Evolutionary conservation across 2,888 invertebrate species (phyloP), one percentile per base, ranked within the genome.

Genomic region (Epinotia nisella): DNA sequence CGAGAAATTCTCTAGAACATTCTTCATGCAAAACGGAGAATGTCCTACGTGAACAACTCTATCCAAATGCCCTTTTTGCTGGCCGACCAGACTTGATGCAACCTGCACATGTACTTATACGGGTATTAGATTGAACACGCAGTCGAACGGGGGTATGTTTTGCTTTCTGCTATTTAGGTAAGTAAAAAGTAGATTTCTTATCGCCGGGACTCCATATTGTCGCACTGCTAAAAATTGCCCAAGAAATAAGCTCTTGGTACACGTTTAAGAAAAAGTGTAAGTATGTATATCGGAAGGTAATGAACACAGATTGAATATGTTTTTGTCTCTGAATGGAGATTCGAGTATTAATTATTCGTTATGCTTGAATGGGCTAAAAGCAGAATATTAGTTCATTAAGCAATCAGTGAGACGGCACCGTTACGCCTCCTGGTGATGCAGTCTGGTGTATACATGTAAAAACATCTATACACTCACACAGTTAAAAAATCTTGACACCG

Each of bases 301-400:
- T 15, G 15, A 15, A 45, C 45, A 45, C 45, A 15, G 45, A 15
- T 45, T 45, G 45, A 45, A 45, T 4, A 15, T 15, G 15, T 45
- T 45, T 45, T 45, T 45, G 15, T 45, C 45, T 13, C 15, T 5
- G 5, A 5, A 45, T 45, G 15, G 45, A 49, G n/a, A 7, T 2
- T 49, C 76, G 77, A 68, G 11, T 77, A 74, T 74, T 74, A 78
- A 78, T 74, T 79, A 79, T 80, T 82, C 78, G 82, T 77, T 76
- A 83, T 85, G 84, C 81, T 83, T 81, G 82, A 81, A 76, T 83
- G 85, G 76, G 71, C 81, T 78, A 76, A 80, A 85, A 82, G 76
- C 82, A 78, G 80, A 80, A 81, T 78, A 85, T 84, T 81, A 82
- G 81, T 80, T 82, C 79, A 81, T 75, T 80, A 82, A 76, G 78